Percentiles rank a stretch among this genome's conserved stretches.
Conservation (phyloP, 2,888 invertebrate species). For the Caenorhabditis parvicauda region DNA sequence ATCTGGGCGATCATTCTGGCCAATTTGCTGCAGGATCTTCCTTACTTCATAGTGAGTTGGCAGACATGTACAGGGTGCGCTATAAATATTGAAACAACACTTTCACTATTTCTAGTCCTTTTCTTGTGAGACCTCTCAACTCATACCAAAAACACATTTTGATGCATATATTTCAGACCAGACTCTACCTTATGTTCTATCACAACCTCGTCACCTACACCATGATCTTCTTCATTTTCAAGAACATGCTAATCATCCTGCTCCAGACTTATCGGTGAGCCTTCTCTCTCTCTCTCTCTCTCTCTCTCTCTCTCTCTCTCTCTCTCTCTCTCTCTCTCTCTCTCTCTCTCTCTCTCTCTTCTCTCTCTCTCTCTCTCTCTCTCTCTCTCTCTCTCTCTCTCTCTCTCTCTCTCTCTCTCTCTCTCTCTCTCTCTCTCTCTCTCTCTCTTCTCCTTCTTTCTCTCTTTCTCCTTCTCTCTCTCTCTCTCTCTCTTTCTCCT, state of each 20-base stretch:
- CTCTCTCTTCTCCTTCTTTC: too few relatives aligned
- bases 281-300: background rate
- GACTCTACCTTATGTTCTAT: conserved; percentile 79
- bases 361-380: background rate
- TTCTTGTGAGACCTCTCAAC: background rate
- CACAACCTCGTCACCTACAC: conserved; percentile 87
- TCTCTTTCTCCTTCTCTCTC: conserved; percentile 9
- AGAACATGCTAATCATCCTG: conserved; percentile 83
- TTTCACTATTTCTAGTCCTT: background rate
- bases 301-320: background rate
- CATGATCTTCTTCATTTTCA: conserved; percentile 93
- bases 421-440: background rate
- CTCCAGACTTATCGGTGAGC: conserved; percentile 65
- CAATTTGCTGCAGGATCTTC: conserved; percentile 65
- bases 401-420: background rate
- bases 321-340: background rate
- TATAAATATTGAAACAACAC: background rate
- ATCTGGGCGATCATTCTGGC: conserved; percentile 66
- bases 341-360: too few relatives aligned
- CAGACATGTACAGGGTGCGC: too few relatives aligned
- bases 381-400: conserved; percentile 3
- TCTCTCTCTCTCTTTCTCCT: background rate
- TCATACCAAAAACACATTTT: background rate
- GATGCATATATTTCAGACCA: conserved; percentile 31
- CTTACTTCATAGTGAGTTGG: conserved; percentile 63